These are phyloP conservation scores for Strigamia crassipes DNA, from an alignment of 2,888 invertebrate species.

Conservation along the genomic window DNA sequence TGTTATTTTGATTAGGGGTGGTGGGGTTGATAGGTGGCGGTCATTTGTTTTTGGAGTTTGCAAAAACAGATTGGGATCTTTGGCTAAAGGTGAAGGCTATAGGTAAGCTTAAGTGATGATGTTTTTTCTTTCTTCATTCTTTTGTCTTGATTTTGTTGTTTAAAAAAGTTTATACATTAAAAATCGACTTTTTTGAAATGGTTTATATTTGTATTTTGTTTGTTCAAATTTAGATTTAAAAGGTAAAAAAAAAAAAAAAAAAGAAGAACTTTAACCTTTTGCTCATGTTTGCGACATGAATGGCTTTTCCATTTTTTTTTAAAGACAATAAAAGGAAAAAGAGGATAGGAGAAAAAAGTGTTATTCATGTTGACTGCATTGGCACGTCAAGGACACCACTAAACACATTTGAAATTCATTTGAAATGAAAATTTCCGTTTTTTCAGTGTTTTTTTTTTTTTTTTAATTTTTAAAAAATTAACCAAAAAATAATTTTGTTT, in stretches of 20 bases:
- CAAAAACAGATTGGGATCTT: not conserved
- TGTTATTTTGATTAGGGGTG: not conserved
- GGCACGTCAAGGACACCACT: constrained; percentile 33
- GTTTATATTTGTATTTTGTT: not conserved
- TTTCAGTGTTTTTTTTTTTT: not conserved
- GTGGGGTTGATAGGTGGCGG: not conserved
- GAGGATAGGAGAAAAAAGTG: constrained; percentile 1
- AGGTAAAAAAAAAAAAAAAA: not conserved
- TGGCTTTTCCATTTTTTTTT: not conserved
- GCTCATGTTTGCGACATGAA: constrained; percentile 32
- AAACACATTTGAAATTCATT: constrained; percentile 9
- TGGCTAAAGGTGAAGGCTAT: constrained; percentile 12
- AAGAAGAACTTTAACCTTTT: not conserved
- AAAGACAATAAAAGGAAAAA: constrained; percentile 24
- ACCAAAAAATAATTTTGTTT: not conserved
- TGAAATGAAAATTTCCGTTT: constrained; percentile 20
- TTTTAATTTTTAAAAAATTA: not conserved
- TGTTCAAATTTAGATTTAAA: not conserved
- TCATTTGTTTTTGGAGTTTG: constrained; percentile 6
- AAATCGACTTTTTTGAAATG: not conserved
- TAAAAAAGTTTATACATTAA: not conserved
- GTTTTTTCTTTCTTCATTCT: not conserved
- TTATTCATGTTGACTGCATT: constrained; percentile 37
- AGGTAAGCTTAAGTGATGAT: not conserved
- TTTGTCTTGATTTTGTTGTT: not conserved